Evolutionary conservation across 2,113 vertebrate genomes (phyloP).

Genomic region (Diadophis punctatus): DNA sequence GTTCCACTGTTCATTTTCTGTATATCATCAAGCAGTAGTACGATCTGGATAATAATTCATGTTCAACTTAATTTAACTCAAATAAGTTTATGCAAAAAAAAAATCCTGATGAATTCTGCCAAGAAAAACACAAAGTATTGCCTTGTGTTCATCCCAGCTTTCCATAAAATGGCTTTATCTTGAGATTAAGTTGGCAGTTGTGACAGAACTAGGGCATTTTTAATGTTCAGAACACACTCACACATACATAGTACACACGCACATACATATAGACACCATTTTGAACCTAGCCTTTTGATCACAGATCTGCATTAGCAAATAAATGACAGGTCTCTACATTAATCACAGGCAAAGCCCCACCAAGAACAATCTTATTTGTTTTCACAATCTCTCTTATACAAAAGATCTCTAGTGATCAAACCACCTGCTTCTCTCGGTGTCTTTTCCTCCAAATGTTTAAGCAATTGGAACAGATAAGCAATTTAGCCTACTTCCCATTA

Average conservation of each 20-base stretch:
- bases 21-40: not conserved
- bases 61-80: not conserved
- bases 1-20: not conserved
- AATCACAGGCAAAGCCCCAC: slow-evolving; percentile 3
- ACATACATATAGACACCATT: not conserved
- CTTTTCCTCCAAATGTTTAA: slow-evolving; percentile 9
- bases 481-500: slow-evolving; percentile 24
- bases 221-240: not conserved
- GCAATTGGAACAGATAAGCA: slow-evolving; percentile 21
- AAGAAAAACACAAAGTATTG: not conserved
- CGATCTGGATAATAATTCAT: not conserved
- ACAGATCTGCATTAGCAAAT: not conserved
- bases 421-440: slow-evolving; percentile 16
- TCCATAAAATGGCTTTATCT: not conserved
- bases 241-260: not conserved
- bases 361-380: slow-evolving; percentile 24
- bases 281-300: not conserved
- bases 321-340: not conserved
- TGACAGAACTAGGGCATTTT: not conserved
- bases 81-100: not conserved
- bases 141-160: not conserved
- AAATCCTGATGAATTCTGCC: not conserved
- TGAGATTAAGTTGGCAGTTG: not conserved
- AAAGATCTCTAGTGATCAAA: slow-evolving; percentile 1
- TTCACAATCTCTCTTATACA: slow-evolving; percentile 14